A percentile compares a stretch with the other conserved stretches of the same genome.
These are phyloP conservation scores for Staurois parvus DNA, from an alignment of 2,797 vertebrate genomes.

Conservation along the genomic window DNA sequence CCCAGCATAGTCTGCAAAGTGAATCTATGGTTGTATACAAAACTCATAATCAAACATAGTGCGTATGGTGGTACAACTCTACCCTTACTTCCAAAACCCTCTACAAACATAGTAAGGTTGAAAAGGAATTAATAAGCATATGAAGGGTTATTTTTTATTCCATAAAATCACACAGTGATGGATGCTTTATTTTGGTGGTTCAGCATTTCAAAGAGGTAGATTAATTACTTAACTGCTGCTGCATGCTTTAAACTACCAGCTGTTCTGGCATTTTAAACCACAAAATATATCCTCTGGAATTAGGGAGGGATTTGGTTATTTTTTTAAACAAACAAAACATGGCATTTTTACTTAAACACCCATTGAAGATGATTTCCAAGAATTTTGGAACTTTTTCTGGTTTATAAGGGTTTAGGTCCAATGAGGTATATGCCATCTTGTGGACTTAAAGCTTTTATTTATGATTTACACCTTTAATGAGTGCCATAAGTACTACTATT, in stretches of 20 bases:
- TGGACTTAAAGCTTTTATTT: too few relatives aligned
- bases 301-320: conserved; percentile 57
- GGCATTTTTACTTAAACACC: conserved; percentile 51
- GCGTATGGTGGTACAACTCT: neutral
- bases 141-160: conserved; percentile 61
- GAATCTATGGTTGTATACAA: too few relatives aligned
- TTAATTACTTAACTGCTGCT: conserved; percentile 78
- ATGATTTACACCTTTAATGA: too few relatives aligned
- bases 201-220: conserved; percentile 78
- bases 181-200: conserved; percentile 58
- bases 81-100: neutral
- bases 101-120: neutral
- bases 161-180: conserved; percentile 59
- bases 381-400: too few relatives aligned
- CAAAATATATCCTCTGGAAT: conserved; percentile 77
- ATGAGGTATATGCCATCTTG: too few relatives aligned
- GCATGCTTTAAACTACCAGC: conserved; percentile 76
- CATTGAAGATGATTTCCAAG: neutral
- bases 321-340: conserved; percentile 55
- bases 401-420: too few relatives aligned
- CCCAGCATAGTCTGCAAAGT: too few relatives aligned
- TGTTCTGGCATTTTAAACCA: conserved; percentile 74
- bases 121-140: neutral
- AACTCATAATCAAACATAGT: too few relatives aligned
- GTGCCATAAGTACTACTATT: too few relatives aligned